Conservation (phyloP, 64 coral and sea anemone genomes). For the Dendronephthya gigantea region DNA sequence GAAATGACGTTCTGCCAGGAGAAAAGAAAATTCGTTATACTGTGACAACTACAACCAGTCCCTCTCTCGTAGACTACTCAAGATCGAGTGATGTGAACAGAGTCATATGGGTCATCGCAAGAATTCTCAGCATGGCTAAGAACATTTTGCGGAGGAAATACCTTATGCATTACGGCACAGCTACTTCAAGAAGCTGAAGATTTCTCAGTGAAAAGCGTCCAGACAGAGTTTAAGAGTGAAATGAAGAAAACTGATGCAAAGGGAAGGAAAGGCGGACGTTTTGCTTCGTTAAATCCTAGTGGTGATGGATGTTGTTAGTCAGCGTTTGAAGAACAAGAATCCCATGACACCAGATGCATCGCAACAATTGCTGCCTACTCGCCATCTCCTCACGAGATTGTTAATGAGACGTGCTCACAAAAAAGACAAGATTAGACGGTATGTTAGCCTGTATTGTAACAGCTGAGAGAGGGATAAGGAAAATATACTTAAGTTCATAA, state of each 20-base stretch:
- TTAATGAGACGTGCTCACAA: no score
- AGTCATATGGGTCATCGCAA: not conserved
- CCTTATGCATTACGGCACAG: not conserved
- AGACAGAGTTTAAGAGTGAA: not conserved
- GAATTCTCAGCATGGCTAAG: not conserved
- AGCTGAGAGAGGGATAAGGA: no score
- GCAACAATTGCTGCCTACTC: no score
- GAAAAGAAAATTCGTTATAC: not conserved
- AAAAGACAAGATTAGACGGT: no score
- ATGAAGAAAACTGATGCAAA: not conserved
- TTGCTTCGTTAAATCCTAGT: not conserved
- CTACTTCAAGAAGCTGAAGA: not conserved
- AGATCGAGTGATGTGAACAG: not conserved
- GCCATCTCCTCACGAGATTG: no score
- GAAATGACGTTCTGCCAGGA: not conserved
- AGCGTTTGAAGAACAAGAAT: not conserved
- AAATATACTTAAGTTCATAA: no score
- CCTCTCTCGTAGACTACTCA: not conserved
- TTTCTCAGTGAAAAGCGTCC: not conserved
- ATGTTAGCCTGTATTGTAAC: no score
- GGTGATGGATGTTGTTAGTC: not conserved
- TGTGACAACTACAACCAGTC: not conserved
- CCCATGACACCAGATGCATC: not conserved
- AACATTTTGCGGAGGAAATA: not conserved
- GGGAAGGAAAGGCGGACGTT: not conserved